Conservation (phyloP, 2,797 vertebrate species). For the Dermochelys coriacea region DNA sequence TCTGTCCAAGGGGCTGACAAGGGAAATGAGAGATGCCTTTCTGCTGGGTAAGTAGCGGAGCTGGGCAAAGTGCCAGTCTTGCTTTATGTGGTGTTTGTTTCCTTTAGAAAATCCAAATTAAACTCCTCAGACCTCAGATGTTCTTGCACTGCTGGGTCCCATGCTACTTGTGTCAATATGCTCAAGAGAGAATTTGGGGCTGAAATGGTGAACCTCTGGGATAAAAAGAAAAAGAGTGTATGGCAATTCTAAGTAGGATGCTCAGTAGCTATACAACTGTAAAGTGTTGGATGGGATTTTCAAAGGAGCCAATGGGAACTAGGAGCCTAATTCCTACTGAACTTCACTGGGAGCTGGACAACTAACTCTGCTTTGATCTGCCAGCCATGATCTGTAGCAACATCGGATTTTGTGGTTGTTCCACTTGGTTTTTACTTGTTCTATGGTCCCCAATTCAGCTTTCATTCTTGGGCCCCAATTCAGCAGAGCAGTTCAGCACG, state of each 20-base stretch:
- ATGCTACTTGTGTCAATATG: not conserved
- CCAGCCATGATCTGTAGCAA: not conserved
- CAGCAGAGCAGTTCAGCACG: not conserved
- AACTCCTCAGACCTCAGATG: not conserved
- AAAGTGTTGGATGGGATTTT: not conserved
- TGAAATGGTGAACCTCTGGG: not conserved
- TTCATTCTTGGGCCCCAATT: not conserved
- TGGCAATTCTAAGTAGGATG: not conserved
- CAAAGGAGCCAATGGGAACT: not conserved
- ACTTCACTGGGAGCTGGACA: not conserved
- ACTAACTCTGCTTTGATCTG: not conserved
- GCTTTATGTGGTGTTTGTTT: not conserved
- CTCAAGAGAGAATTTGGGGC: not conserved
- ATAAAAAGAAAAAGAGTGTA: not conserved
- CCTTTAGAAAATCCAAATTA: not conserved
- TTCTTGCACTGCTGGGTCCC: not conserved
- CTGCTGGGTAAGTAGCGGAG: not conserved
- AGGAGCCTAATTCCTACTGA: not conserved
- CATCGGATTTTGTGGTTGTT: not conserved
- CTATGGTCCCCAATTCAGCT: not conserved
- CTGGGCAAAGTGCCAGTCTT: not conserved
- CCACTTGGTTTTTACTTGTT: not conserved
- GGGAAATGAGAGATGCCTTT: not conserved
- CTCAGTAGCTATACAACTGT: not conserved
- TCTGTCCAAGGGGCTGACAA: not conserved